Conservation (phyloP, 1,140 invertebrate species). For the Bombus terrestris region DNA sequence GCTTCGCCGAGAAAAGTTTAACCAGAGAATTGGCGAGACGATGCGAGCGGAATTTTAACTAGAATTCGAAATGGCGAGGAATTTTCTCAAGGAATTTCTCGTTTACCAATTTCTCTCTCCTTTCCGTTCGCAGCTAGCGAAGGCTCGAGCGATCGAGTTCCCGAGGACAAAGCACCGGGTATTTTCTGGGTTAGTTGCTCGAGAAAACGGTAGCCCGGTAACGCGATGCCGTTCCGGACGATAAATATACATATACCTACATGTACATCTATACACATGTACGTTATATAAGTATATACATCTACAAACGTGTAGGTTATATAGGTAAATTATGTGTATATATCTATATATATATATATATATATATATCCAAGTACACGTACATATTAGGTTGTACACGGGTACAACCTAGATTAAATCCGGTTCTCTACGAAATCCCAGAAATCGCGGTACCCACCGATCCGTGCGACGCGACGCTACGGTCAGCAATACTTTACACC, state of each 20-base stretch:
- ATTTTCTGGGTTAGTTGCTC: constrained; percentile 62
- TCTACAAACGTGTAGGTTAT: neutral
- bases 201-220: constrained; percentile 37
- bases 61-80: constrained; percentile 19
- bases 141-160: constrained; percentile 10
- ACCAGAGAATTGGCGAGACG: neutral
- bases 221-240: constrained; percentile 33
- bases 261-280: neutral
- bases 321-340: neutral
- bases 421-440: constrained; percentile 50
- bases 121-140: neutral
- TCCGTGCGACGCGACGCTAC: constrained; percentile 12
- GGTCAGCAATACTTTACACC: constrained; percentile 50
- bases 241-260: constrained; percentile 52
- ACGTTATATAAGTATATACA: neutral
- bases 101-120: constrained; percentile 4
- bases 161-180: constrained; percentile 52
- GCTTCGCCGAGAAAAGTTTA: neutral
- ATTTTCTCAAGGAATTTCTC: neutral
- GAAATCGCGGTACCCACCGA: constrained; percentile 52
- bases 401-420: constrained; percentile 52
- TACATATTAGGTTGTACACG: neutral
- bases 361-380: neutral
- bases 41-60: constrained; percentile 9
- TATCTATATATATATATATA: neutral